Evolutionary conservation across 1,140 invertebrate species (phyloP), one percentile per base, ranked within the genome.

Genomic region (Drosophila orosa): DNA sequence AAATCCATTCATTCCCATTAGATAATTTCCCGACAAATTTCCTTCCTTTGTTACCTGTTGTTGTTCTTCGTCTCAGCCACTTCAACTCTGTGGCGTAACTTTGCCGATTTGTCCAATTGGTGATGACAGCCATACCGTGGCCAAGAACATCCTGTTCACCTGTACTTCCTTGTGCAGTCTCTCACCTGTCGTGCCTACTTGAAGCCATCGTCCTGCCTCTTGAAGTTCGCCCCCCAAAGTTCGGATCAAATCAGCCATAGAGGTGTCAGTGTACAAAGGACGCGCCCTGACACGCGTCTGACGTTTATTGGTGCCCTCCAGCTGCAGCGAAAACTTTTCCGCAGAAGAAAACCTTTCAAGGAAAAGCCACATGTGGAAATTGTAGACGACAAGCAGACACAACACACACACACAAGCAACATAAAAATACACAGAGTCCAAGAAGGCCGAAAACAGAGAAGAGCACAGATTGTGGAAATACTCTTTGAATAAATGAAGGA

Each of bases 181-280:
- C 33, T 42, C 29, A 61, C 60, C 42, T 68, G 56, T 35, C 24
- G 37, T 19, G 37, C 33, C 15, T 10, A 40, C 33, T 37, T 37
- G 40, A 39, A 31, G 19, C 22, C 45, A 17, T 22, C 35, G 12
- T 22, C 57, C 24, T 27, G 8, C 35, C 42, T 35, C 29, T 45
- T 25, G 57, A 75, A 80, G 77, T 66, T 80, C n/a, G 22, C 48
- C 45, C 66, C 50, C 45, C 1, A 71, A 69, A 74, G 35, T 71
- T 48, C 31, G 77, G 25, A 42, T 65, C 74, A 62, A 80, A 75
- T 80, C 60, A 66, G 71, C 48, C 75, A 63, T 69, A 47, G 69
- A 86, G 84, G 84, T 87, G 84, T 89, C 84, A 84, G 82, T 77
- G 65, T 80, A 87, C 84, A 89, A 89, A 84, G 69, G 76, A 84